These are phyloP conservation scores for Tyria jacobaeae DNA, from an alignment of 2,888 invertebrate genomes.

Conservation along the genomic window DNA sequence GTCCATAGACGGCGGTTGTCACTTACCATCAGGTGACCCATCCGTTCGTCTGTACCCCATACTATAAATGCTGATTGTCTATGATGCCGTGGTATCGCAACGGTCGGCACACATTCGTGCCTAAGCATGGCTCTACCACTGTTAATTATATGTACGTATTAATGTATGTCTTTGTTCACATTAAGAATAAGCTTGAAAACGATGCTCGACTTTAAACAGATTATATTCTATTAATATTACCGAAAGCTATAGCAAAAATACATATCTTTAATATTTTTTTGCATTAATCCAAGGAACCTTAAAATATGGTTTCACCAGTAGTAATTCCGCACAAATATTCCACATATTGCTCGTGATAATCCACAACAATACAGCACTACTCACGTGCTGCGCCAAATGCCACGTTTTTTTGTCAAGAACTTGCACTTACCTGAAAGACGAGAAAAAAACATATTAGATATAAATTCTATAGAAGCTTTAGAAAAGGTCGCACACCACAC, in stretches of 20 bases:
- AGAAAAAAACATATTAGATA: slow-evolving; percentile 70
- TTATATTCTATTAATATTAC: not conserved
- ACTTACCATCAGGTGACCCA: too few species aligned
- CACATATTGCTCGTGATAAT: slow-evolving; percentile 36
- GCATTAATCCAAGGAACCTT: not conserved
- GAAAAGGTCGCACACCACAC: slow-evolving; percentile 70
- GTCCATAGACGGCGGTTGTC: too few species aligned
- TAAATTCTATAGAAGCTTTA: slow-evolving; percentile 65
- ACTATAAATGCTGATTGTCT: too few species aligned
- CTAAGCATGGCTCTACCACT: too few species aligned
- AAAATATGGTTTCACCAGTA: slow-evolving; percentile 15
- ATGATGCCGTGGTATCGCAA: too few species aligned
- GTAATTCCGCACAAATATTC: slow-evolving; percentile 23
- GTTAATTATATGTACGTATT: too few species aligned
- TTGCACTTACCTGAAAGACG: slow-evolving; percentile 74
- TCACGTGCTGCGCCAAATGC: slow-evolving; percentile 59
- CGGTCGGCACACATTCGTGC: too few species aligned
- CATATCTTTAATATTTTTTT: slow-evolving; percentile 1
- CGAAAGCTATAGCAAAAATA: not conserved
- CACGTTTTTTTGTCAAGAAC: slow-evolving; percentile 54
- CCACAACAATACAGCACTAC: slow-evolving; percentile 48
- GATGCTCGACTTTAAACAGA: not conserved
- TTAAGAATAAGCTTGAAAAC: too few species aligned
- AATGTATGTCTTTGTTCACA: too few species aligned
- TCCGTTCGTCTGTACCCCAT: too few species aligned